These are phyloP conservation scores for Sycophaga agraensis DNA, from an alignment of 1,140 invertebrate genomes.

Conservation along the genomic window DNA sequence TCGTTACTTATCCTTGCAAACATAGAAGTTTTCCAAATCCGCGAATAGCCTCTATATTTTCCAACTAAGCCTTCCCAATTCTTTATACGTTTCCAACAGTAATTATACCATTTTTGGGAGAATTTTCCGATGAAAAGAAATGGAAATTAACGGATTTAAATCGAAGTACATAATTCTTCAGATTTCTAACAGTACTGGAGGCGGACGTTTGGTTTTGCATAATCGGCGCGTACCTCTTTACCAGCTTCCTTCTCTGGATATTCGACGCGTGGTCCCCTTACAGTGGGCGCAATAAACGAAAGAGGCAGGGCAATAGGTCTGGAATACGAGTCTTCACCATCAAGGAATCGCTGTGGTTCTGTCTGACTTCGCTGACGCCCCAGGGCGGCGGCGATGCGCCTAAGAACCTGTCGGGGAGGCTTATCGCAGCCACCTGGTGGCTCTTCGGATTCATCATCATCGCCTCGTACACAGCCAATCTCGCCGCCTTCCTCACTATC, in stretches of 20 bases:
- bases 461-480: slow-evolving; percentile 97
- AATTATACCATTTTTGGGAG: too few species aligned
- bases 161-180: too few species aligned
- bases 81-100: too few species aligned
- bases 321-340: slow-evolving; percentile 94
- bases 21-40: too few species aligned
- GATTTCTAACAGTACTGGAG: slow-evolving; percentile 95
- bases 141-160: too few species aligned
- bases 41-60: too few species aligned
- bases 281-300: slow-evolving; percentile 91
- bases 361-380: slow-evolving; percentile 96
- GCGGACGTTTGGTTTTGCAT: slow-evolving; percentile 96
- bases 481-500: slow-evolving; percentile 92
- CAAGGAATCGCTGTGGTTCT: slow-evolving; percentile 98
- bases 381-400: slow-evolving; percentile 97
- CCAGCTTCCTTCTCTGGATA: slow-evolving; percentile 90
- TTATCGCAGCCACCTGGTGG: slow-evolving; percentile 97
- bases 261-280: slow-evolving; percentile 97
- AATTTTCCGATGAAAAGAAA: too few species aligned
- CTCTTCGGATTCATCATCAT: slow-evolving; percentile 97
- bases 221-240: slow-evolving; percentile 91
- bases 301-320: slow-evolving; percentile 90
- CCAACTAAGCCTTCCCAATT: too few species aligned
- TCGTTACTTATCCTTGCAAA: too few species aligned
- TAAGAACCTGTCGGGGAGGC: slow-evolving; percentile 86